Base-by-base conservation (phyloP, 1,140 invertebrate genomes). In the Brachionus calyciflorus region DNA sequence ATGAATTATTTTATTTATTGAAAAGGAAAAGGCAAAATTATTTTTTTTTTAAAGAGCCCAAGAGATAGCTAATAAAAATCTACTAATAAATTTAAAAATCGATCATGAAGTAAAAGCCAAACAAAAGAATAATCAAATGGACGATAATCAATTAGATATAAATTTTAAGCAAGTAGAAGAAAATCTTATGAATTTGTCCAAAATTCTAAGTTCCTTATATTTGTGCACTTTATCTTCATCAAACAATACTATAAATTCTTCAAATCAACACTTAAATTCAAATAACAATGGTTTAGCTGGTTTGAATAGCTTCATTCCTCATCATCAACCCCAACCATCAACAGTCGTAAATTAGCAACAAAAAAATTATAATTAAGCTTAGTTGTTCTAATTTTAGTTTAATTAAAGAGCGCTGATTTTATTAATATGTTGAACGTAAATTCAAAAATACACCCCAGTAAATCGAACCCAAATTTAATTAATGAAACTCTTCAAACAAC, bases 391-490 rank as follows among this genome's bases (percentile, higher is more conserved):
- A 37, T 9, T 33, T 48, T 70, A 24, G 48, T 73, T 28, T 1
- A 40, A 49, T 12, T 46, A 60, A 33, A 73, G 69, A 73, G 69
- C 14, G 69, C 69, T 5, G 69, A 73, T 24, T 73, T 73, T 17
- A 5, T 65, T 24, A 17, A 65, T 14, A 44, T 44, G 17, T 21
- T 73, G 28, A 51, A 33, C 19, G 30, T n/a, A 5, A 73, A 73
- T 41, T 26, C 65, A 12, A 73, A 73, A n/a, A 73, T 73, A 28
- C 69, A 73, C 33, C 33, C 51, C 3, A 73, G 69, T 26, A 73
- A 73, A 55, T 73, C 69, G 26, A 73, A 73, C 9, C 69, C 69
- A 37, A 73, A 73, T 73, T 55, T 73, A 19, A 51, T 51, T 21
- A 73, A 73, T 73, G 69, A 73, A 51, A 37, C 9, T 26, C 26